Percentiles rank a stretch among this genome's conserved stretches.
Conservation (phyloP, 2,888 invertebrate species). For the Drosophila nr. fundita region DNA sequence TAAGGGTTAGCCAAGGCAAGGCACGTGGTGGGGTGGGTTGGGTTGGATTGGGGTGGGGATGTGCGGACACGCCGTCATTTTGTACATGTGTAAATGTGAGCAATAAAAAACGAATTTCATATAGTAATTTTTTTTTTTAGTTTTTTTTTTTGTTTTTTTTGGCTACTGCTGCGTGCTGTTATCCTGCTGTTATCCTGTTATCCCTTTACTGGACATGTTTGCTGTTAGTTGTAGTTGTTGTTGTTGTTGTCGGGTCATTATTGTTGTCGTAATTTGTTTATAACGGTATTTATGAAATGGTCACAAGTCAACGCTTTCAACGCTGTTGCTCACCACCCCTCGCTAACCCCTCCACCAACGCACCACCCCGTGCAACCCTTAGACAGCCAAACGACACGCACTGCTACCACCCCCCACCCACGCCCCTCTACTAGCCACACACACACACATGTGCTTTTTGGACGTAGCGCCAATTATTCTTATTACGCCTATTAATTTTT, state of each 20-base stretch:
- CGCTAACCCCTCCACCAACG: no score
- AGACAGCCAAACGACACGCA: conserved; percentile 61
- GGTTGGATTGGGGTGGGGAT: neutral
- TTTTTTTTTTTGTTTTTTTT: conserved; percentile 12
- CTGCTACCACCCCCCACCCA: conserved; percentile 1
- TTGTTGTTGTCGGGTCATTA: conserved; percentile 64
- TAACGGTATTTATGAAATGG: conserved; percentile 82
- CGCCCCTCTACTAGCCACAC: neutral
- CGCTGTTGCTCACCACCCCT: conserved; percentile 20
- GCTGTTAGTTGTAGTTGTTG: conserved; percentile 8
- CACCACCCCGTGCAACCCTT: conserved; percentile 32
- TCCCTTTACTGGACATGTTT: conserved; percentile 32
- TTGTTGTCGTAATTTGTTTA: conserved; percentile 80
- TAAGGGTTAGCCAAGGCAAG: neutral
- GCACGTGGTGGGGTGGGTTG: neutral
- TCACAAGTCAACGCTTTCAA: conserved; percentile 83
- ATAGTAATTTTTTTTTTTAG: neutral
- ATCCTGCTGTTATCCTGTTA: conserved; percentile 43
- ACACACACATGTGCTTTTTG: conserved; percentile 26
- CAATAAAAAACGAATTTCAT: conserved; percentile 72
- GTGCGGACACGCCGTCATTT: conserved; percentile 52
- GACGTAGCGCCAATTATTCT: conserved; percentile 76
- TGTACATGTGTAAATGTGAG: conserved; percentile 75
- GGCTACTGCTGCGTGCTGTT: conserved; percentile 44
- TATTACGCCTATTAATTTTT: conserved; percentile 81